Evolutionary conservation across 2,888 invertebrate genomes (phyloP), one percentile per base, ranked within the genome.

Genomic region (Drosophila niveifrons): DNA sequence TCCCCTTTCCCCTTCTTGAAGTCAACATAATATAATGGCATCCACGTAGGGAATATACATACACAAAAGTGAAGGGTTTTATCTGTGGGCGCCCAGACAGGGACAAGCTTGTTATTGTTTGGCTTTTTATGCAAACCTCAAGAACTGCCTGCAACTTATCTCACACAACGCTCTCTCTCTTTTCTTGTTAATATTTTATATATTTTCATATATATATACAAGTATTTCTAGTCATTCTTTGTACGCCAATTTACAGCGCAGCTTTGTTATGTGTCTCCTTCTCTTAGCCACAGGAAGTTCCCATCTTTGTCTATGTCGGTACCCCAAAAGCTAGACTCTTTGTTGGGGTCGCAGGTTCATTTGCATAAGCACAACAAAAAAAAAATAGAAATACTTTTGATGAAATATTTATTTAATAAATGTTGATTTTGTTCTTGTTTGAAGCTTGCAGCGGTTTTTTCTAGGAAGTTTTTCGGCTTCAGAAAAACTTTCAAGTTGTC

Each of bases 331-430:
- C 36, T 36, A 36, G n/a, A 36, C 29, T 10, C 3, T 9, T 9
- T 28, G 48, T 15, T 11, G n/a, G 23, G 34, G 13, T 17, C 28
- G 48, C 34, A 17, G 10, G 39, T 65, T 57, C 69, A 69, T 69
- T 69, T 72, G 53, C 65, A 72, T 62, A 67, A 56, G 55, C 47
- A 46, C 67, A 61, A 58, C 6, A 62, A 44, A 23, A 71, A 61
- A 58, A 10, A 62, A 44, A 13, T 58, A 58, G 9, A 62, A 44
- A 13, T 58, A 62, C 39, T 68, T 71, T 61, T 44, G 47, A 65
- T 65, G 41, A 72, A 69, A 69, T 70, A 66, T 72, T 69, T 72
- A 72, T 62, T 58, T 70, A 70, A 66, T 66, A 72, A 58, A 51
- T 63, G 50, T 51, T 55, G 51, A 41, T 61, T 64, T 56, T 53